Base-by-base conservation (phyloP, 2,797 vertebrate genomes). In the Oreochromis mossambicus region DNA sequence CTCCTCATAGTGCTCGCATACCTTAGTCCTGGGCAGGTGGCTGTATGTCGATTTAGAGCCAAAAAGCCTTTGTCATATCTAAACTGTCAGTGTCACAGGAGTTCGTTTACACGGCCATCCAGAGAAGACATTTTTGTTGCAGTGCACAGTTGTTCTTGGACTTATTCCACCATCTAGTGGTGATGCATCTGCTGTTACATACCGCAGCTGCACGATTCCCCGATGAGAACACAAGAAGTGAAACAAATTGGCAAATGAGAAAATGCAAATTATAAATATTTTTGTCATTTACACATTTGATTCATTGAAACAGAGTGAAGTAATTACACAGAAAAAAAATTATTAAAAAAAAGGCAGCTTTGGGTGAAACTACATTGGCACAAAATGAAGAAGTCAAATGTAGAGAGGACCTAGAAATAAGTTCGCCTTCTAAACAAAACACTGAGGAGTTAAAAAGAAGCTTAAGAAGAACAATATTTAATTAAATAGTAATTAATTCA, bases 81-180 rank as follows among this genome's bases (percentile, higher is more conserved):
- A 58, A 61, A 19, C 51, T 52, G 58, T 85, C 61, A 83, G 70
- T 77, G 75, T 75, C 70, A 51, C 14, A 32, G 54, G 38, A 70
- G 75, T 81, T 88, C 6, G 34, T 58, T 86, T 63, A 29, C 15
- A 83, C 17, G 1, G 11, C 29, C 19, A 76, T 29, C 43, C 70
- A 75, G 12, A 50, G 70, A n/a, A 43, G 51, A 46, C 3, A 46
- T 21, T 56, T 68, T 78, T 21, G 6, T 26, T 56, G 21, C 3
- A 17, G 43, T 75, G 70, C 68, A 43, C 68, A 79, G 83, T 52
- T 58, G 88, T 91, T 92, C 86, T 82, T 89, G 76, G 90, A 88
- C 51, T 21, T 90, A 81, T 90, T 90, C 82, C 90, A 79, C 95
- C 94, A 94, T 92, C 95, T 95, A 95, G 95, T 95, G 95, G 94